These are phyloP conservation scores for Acromyrmex heyeri DNA, from an alignment of 1,140 invertebrate species.

Conservation along the genomic window DNA sequence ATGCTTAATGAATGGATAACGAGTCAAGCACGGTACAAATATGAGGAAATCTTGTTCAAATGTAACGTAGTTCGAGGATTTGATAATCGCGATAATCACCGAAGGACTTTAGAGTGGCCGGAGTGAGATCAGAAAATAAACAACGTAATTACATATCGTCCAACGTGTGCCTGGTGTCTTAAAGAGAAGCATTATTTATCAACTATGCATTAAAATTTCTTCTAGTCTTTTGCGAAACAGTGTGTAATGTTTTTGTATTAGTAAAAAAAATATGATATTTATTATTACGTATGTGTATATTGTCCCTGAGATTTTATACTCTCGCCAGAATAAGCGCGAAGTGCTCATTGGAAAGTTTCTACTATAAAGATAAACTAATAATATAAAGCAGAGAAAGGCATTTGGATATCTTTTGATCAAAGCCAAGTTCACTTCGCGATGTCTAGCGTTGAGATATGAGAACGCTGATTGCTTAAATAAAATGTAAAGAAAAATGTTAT, in stretches of 20 bases:
- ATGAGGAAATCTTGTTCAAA: neutral
- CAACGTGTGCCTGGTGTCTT: slow-evolving; percentile 70
- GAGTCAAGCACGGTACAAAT: slow-evolving; percentile 15
- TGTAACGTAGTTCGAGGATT: slow-evolving; percentile 10
- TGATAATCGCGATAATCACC: neutral
- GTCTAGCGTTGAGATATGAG: neutral
- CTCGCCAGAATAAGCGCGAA: neutral
- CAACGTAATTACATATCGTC: slow-evolving; percentile 30
- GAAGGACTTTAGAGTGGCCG: neutral
- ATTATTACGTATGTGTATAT: slow-evolving; percentile 73
- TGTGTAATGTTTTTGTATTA: slow-evolving; percentile 84
- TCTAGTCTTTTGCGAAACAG: slow-evolving; percentile 80
- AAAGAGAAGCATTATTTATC: slow-evolving; percentile 69
- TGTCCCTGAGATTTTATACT: slow-evolving; percentile 28
- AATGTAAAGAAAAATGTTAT: slow-evolving; percentile 21
- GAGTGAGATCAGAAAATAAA: neutral
- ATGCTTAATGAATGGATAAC: slow-evolving; percentile 11
- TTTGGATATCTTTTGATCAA: slow-evolving; percentile 30
- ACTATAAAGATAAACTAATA: slow-evolving; percentile 10
- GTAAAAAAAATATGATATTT: slow-evolving; percentile 83
- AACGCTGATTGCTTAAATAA: slow-evolving; percentile 41
- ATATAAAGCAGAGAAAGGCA: slow-evolving; percentile 9
- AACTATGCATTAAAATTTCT: slow-evolving; percentile 76
- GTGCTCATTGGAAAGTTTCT: slow-evolving; percentile 31
- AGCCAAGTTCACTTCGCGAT: slow-evolving; percentile 19